Conservation (phyloP, 2,888 invertebrate species). For the Drosophila histrio region DNA sequence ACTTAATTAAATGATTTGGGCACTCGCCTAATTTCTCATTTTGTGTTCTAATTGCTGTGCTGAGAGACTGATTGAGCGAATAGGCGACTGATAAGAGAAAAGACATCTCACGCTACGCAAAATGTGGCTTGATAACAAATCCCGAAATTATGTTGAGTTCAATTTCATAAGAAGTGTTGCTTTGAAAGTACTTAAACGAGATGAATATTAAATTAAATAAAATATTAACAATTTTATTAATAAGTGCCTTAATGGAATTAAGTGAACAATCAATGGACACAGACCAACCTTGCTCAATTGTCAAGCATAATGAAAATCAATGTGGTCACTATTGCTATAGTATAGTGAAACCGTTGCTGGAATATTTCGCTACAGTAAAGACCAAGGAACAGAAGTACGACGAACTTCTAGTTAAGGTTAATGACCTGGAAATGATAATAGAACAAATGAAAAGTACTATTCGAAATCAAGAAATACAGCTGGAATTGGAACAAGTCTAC, state of each 20-base stretch:
- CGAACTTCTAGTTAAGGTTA: background rate
- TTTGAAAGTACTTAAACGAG: background rate
- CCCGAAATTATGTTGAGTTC: background rate
- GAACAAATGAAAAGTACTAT: background rate
- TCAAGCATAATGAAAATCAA: background rate
- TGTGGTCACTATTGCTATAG: slow-evolving; percentile 22
- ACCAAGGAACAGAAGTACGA: slow-evolving; percentile 14
- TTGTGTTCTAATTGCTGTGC: background rate
- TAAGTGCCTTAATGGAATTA: background rate
- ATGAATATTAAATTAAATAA: background rate
- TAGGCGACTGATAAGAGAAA: slow-evolving; percentile 6
- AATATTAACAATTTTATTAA: slow-evolving; percentile 3
- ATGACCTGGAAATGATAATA: background rate
- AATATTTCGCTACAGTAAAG: background rate
- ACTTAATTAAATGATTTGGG: too few relatives aligned
- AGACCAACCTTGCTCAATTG: background rate
- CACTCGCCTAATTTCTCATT: too few relatives aligned
- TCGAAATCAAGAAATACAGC: background rate
- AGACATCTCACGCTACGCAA: background rate
- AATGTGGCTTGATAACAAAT: slow-evolving; percentile 6
- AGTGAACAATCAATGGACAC: background rate
- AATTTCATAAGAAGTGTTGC: background rate
- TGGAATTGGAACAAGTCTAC: slow-evolving; percentile 3
- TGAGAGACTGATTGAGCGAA: background rate
- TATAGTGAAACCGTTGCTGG: slow-evolving; percentile 17